phyloP scores from a whole-genome alignment of 1,140 invertebrate genomes.

The Dreissena polymorpha region DNA sequence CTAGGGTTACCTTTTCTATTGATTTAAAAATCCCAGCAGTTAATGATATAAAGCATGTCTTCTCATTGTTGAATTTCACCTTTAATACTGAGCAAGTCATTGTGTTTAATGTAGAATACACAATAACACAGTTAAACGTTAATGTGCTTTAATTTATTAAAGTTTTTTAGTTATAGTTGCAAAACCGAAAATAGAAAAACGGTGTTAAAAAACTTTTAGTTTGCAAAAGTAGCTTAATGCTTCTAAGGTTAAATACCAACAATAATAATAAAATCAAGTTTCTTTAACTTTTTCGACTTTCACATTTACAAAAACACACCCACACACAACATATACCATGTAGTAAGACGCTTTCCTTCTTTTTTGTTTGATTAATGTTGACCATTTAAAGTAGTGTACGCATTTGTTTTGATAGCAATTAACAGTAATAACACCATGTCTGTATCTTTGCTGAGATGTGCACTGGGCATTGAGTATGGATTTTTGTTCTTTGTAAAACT shows the following conservation, averaged over 20 bases:
- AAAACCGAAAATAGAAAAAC: background rate
- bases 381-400: too few species aligned
- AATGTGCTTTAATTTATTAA: background rate
- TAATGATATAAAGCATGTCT: constrained; percentile 54
- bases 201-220: background rate
- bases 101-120: background rate
- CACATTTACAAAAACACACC: too few species aligned
- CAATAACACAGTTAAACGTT: background rate
- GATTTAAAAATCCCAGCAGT: constrained; percentile 20
- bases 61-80: constrained; percentile 53
- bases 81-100: constrained; percentile 55
- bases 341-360: too few species aligned
- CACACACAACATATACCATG: too few species aligned
- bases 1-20: constrained; percentile 1
- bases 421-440: too few species aligned
- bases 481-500: too few species aligned
- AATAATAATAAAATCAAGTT: too few species aligned
- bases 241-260: background rate
- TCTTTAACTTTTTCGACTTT: too few species aligned
- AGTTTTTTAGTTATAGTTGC: background rate
- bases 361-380: too few species aligned
- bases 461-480: too few species aligned
- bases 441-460: too few species aligned
- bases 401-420: too few species aligned
- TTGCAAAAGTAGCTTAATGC: background rate